Base-by-base conservation (phyloP, 2,888 invertebrate species). In the Xestia rhomboidea region DNA sequence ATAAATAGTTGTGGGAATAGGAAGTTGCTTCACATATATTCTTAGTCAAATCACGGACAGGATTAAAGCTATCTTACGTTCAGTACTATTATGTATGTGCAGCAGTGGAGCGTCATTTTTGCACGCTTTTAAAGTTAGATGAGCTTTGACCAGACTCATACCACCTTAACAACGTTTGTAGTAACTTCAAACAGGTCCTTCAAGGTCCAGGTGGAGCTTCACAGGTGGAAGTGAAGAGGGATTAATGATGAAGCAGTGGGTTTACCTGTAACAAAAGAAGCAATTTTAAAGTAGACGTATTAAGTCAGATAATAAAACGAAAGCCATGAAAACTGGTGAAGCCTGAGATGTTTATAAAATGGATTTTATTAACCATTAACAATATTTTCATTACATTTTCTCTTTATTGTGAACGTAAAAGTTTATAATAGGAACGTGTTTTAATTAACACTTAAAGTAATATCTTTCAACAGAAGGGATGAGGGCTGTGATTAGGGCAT, bases 281-380 rank as follows among this genome's bases (percentile, higher is more conserved):
- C 41, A 38, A n/a, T 46, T 10, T 57, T 81, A 67, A 41, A 67
- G n/a, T 38, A 51, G 49, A 11, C 27, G 79, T 62, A 70, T 63
- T 51, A 60, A 51, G 46, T 57, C 57, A 78, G 51, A 10, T 51
- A 79, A 68, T 77, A 78, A 78, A 80, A 81, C 15, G n/a, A 57
- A 63, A 80, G 66, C 11, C 27, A 74, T 74, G 41, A 69, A 81
- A 84, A 84, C 66, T 57, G 73, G 64, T 46, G 62, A 66, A 34
- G 83, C 62, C 69, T 74, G 74, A 66, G 64, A 84, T 73, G 84
- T 84, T 68, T 80, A 84, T 81, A 80, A 81, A 81, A 81, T 73
- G 60, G 83, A 34, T 73, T 81, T 79, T 72, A 81, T 73, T 68
- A 79, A 60, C 68, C 80, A 84, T 81, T 73, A 81, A 81, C 73